Evolutionary conservation across 2,113 vertebrate species (phyloP).

Genomic region (Heterotilapia buettikoferi): DNA sequence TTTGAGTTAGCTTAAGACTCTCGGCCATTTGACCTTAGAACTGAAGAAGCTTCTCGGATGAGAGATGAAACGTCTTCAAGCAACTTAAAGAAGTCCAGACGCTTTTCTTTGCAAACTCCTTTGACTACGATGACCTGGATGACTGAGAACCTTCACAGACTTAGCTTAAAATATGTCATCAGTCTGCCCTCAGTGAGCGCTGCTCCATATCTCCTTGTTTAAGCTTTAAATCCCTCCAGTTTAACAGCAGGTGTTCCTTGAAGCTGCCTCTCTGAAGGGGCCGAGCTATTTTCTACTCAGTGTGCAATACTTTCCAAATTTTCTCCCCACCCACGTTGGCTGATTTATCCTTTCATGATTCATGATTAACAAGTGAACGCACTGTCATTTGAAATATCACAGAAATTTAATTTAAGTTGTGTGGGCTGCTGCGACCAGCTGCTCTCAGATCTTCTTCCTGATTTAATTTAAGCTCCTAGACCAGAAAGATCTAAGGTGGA

Average conservation of each 20-base stretch:
- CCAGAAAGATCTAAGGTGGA: background rate
- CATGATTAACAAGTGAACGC: background rate
- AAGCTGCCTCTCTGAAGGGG: background rate
- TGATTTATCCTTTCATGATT: background rate
- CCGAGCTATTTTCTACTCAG: conserved; percentile 16
- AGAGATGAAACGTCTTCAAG: too few species aligned
- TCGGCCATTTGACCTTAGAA: too few species aligned
- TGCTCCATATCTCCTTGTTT: background rate
- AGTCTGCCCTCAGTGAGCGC: background rate
- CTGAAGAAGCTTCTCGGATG: too few species aligned
- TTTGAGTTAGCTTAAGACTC: background rate
- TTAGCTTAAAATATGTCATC: background rate
- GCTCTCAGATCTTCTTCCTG: background rate
- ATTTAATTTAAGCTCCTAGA: background rate
- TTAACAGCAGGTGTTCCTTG: conserved; percentile 18
- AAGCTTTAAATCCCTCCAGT: background rate
- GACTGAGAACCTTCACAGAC: too few species aligned
- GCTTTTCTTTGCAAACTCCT: too few species aligned
- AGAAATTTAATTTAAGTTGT: background rate
- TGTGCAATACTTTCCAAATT: conserved; percentile 19
- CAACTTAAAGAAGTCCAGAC: too few species aligned
- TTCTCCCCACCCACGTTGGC: background rate
- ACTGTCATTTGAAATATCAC: background rate
- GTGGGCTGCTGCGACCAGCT: background rate
- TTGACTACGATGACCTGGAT: too few species aligned